These are phyloP conservation scores for Marronus borbonicus DNA, from an alignment of 2,888 invertebrate species.

Conservation along the genomic window DNA sequence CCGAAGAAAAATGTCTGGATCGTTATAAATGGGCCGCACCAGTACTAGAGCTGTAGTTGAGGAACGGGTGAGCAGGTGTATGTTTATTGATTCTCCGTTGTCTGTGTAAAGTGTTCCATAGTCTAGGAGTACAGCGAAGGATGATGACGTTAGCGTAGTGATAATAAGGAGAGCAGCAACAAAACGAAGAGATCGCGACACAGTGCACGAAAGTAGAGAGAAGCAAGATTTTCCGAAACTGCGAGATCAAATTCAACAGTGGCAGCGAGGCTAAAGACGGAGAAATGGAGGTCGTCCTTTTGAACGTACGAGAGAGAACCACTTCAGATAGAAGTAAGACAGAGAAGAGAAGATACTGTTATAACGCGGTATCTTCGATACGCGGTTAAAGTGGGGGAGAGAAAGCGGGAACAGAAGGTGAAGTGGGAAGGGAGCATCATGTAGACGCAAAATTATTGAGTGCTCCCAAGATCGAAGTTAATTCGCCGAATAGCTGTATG, in stretches of 20 bases:
- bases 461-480: slow-evolving; percentile 19
- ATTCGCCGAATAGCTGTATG: neutral
- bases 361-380: slow-evolving; percentile 21
- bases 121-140: slow-evolving; percentile 11
- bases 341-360: slow-evolving; percentile 8
- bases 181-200: slow-evolving; percentile 21
- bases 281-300: slow-evolving; percentile 12
- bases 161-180: slow-evolving; percentile 49
- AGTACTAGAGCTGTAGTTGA: slow-evolving; percentile 7
- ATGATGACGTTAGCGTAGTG: slow-evolving; percentile 27
- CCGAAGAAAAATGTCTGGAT: no score
- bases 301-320: neutral
- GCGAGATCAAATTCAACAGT: slow-evolving; percentile 16
- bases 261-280: slow-evolving; percentile 10
- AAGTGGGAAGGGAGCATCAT: neutral
- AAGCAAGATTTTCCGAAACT: slow-evolving; percentile 16
- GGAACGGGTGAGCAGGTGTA: slow-evolving; percentile 53
- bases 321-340: neutral
- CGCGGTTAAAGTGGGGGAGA: slow-evolving; percentile 22
- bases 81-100: slow-evolving; percentile 63
- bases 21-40: neutral
- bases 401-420: neutral
- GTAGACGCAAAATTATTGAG: slow-evolving; percentile 25
- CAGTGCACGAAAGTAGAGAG: neutral
- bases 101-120: slow-evolving; percentile 52